These are phyloP conservation scores for Acanthacorydalis orientalis DNA, from an alignment of 2,888 invertebrate genomes.

Conservation along the genomic window DNA sequence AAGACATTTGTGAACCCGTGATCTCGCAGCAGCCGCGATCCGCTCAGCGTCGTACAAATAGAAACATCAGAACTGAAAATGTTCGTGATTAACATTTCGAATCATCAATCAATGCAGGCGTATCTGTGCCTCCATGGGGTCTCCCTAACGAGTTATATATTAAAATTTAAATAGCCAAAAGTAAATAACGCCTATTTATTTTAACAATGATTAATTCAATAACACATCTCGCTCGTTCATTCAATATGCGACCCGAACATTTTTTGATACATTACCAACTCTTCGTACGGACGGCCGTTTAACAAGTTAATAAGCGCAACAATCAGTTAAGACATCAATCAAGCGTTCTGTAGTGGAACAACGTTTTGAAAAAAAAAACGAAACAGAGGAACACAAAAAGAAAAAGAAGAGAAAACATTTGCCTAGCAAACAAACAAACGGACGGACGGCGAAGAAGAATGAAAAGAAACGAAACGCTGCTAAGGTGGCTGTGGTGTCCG, in stretches of 20 bases:
- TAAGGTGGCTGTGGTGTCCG: not conserved
- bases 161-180: not conserved
- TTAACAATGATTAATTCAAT: conserved; percentile 3
- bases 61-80: too few species aligned
- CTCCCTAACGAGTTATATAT: not conserved
- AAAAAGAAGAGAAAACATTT: too few species aligned
- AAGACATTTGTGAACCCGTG: too few species aligned
- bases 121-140: not conserved
- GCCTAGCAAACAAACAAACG: too few species aligned
- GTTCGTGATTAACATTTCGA: too few species aligned
- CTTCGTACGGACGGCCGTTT: conserved; percentile 17
- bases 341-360: conserved; percentile 12
- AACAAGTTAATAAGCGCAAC: conserved; percentile 29
- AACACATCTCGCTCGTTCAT: not conserved
- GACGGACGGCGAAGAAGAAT: not conserved
- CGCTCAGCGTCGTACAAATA: too few species aligned
- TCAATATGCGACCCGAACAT: not conserved
- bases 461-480: not conserved
- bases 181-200: conserved; percentile 1
- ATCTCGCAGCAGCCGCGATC: too few species aligned
- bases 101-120: too few species aligned
- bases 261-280: not conserved
- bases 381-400: not conserved
- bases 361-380: not conserved
- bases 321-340: conserved; percentile 28